Conservation (phyloP, 2,797 vertebrate species). For the Menidia menidia region DNA sequence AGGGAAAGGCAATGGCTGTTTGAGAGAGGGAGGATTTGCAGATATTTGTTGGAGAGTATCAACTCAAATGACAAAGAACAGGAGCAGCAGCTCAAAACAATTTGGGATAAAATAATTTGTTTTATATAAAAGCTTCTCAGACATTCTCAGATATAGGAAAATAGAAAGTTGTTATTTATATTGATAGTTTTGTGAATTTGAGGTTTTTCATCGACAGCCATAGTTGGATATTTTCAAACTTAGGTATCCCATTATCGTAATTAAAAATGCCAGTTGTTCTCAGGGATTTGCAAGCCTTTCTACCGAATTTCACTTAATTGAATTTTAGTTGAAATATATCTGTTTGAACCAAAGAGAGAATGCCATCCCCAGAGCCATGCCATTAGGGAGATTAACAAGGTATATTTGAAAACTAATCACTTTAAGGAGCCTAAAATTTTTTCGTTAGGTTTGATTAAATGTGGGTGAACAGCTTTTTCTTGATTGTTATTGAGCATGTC, state of each 20-base stretch:
- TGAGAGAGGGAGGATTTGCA: neutral
- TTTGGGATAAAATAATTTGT: neutral
- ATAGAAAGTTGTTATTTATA: neutral
- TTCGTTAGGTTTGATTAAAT: conserved; percentile 5
- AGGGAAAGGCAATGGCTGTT: neutral
- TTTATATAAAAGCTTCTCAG: neutral
- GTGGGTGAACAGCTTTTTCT: neutral
- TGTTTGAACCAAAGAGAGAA: neutral
- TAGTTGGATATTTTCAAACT: neutral
- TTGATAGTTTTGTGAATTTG: neutral
- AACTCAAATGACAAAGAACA: neutral
- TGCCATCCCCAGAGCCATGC: neutral
- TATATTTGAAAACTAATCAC: neutral
- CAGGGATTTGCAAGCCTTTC: neutral
- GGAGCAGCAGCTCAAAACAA: neutral
- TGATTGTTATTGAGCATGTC: conserved; percentile 8
- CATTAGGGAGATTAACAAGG: conserved; percentile 1
- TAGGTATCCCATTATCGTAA: neutral
- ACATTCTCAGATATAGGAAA: too few relatives aligned
- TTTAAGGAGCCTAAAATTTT: neutral
- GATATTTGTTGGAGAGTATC: neutral
- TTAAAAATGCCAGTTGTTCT: neutral
- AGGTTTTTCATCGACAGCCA: neutral
- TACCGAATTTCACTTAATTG: neutral
- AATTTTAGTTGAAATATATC: too few relatives aligned